phyloP scores from a whole-genome alignment of 92 coral and sea anemone species.

The Meandrina meandrites region DNA sequence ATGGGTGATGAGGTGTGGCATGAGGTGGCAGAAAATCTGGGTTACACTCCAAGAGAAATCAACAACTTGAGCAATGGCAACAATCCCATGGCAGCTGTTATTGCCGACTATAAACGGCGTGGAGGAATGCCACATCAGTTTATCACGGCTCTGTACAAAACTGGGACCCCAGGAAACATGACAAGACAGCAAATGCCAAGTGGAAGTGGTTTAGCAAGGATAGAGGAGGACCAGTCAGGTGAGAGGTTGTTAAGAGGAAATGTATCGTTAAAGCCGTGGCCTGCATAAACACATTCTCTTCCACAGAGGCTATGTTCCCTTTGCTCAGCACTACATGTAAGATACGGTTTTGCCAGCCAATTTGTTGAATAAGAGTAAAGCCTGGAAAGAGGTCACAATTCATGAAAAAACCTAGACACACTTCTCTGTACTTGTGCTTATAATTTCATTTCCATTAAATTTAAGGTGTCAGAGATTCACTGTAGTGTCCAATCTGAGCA shows the following conservation, averaged over 20 bases:
- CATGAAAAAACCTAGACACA: too few species aligned
- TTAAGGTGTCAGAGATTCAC: too few species aligned
- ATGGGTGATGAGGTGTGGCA: slow-evolving; percentile 98
- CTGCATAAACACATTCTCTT: too few species aligned
- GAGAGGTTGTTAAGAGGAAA: background rate
- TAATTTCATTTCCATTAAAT: too few species aligned
- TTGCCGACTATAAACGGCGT: slow-evolving; percentile 85
- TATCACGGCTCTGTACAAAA: slow-evolving; percentile 84
- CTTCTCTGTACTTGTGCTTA: too few species aligned
- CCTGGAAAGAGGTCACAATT: too few species aligned
- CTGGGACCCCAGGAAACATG: slow-evolving; percentile 53
- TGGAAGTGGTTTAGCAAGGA: background rate
- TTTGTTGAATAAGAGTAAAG: too few species aligned
- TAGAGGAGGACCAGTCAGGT: slow-evolving; percentile 35
- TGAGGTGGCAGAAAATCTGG: slow-evolving; percentile 82
- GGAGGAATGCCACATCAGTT: slow-evolving; percentile 92
- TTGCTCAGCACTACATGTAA: too few species aligned
- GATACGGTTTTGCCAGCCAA: too few species aligned
- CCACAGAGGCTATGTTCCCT: too few species aligned
- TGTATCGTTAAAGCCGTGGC: too few species aligned
- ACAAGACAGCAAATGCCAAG: background rate
- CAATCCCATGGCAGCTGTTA: slow-evolving; percentile 77
- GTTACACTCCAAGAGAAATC: slow-evolving; percentile 88
- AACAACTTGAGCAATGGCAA: slow-evolving; percentile 60
- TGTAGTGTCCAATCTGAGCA: too few species aligned